Conservation (phyloP, 2,888 invertebrate genomes). For the Temnothorax ravouxi region DNA sequence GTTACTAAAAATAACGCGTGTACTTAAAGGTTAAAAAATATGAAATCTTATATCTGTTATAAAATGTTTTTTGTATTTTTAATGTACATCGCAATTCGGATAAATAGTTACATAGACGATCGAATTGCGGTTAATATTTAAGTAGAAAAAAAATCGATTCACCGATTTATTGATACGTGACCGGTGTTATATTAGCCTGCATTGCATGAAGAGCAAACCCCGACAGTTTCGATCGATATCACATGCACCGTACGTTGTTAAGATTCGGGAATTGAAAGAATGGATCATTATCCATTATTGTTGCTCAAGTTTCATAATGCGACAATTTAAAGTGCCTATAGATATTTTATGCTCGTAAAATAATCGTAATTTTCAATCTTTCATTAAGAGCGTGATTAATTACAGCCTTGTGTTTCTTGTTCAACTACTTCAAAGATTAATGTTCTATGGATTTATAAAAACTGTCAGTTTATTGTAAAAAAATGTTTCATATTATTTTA, state of each 20-base stretch:
- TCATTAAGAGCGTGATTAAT: not conserved
- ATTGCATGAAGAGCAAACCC: not conserved
- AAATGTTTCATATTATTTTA: too few relatives aligned
- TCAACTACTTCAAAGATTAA: not conserved
- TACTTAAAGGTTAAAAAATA: too few relatives aligned
- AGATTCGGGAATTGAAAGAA: not conserved
- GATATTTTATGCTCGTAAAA: not conserved
- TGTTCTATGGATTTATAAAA: too few relatives aligned
- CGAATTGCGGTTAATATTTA: conserved; percentile 2
- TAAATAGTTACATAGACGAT: not conserved
- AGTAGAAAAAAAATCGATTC: conserved; percentile 8
- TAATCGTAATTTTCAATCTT: not conserved
- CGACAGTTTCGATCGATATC: conserved; percentile 27
- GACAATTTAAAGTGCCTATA: not conserved
- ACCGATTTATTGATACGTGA: conserved; percentile 26
- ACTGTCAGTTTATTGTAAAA: too few relatives aligned
- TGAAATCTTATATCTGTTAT: not conserved
- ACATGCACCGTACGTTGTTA: not conserved
- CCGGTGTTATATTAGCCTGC: not conserved
- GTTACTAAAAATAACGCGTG: too few relatives aligned
- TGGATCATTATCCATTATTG: not conserved
- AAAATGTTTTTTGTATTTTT: not conserved
- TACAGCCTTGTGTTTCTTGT: not conserved
- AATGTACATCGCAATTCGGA: not conserved
- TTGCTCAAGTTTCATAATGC: not conserved